A percentile compares a stretch with the other conserved stretches of the same genome.
Conservation (phyloP, 2,888 invertebrate species). For the Andrena dorsata region DNA sequence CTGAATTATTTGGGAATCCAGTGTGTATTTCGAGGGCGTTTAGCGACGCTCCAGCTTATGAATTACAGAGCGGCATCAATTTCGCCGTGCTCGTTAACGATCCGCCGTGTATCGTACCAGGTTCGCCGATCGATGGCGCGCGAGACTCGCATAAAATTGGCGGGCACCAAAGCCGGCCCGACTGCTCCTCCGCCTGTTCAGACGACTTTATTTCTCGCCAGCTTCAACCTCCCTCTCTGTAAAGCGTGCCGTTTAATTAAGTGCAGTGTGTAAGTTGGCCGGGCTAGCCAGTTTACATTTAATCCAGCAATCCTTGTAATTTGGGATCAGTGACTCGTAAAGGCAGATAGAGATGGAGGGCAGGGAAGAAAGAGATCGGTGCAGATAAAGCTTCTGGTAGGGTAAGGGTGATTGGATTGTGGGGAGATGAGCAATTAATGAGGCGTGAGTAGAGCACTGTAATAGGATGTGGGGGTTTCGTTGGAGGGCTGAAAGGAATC, state of each 20-base stretch:
- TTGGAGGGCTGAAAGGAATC: no score
- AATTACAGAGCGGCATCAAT: conserved; percentile 48
- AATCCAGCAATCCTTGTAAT: conserved; percentile 32
- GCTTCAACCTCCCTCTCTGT: not conserved
- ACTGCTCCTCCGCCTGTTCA: no score
- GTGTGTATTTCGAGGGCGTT: conserved; percentile 22
- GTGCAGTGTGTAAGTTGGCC: not conserved
- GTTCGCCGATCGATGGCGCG: not conserved
- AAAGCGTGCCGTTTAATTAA: conserved; percentile 34
- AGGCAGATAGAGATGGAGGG: not conserved
- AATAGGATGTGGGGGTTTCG: not conserved
- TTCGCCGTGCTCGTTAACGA: conserved; percentile 15
- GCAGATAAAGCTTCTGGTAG: not conserved
- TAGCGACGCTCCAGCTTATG: conserved; percentile 34
- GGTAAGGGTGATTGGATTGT: not conserved
- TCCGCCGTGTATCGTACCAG: not conserved
- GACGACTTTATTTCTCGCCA: not conserved
- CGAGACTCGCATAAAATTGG: not conserved
- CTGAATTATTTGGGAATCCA: conserved; percentile 37
- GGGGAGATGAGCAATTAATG: not conserved
- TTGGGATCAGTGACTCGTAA: conserved; percentile 20
- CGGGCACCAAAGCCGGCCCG: not conserved
- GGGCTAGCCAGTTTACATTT: conserved; percentile 27
- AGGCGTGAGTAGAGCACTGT: not conserved
- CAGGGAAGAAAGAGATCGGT: not conserved